phyloP scores from a whole-genome alignment of 2,113 vertebrate genomes.

The Hypanus sabinus region DNA sequence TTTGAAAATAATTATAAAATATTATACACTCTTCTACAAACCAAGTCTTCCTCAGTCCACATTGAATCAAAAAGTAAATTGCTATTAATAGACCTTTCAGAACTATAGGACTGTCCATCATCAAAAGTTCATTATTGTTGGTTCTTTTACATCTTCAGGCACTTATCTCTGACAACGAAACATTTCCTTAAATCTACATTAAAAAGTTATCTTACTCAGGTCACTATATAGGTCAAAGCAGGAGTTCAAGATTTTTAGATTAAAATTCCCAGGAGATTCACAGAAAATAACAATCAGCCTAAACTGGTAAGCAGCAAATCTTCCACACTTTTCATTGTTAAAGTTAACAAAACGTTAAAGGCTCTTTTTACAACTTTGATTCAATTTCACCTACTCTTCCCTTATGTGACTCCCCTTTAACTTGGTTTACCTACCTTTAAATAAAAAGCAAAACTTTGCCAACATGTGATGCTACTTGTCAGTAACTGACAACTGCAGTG shows the following conservation, averaged over 20 bases:
- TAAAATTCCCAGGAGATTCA: not conserved
- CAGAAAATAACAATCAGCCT: not conserved
- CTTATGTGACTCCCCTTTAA: not conserved
- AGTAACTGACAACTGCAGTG: not conserved
- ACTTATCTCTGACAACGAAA: no score
- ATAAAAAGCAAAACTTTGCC: not conserved
- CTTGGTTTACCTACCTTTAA: not conserved
- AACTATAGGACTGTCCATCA: not conserved
- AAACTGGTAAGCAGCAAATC: not conserved
- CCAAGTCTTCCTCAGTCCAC: not conserved
- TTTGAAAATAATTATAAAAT: not conserved
- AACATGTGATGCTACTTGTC: not conserved
- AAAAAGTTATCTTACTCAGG: no score
- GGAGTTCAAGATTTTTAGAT: not conserved
- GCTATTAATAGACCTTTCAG: not conserved
- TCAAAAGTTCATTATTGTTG: no score
- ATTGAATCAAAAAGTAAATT: not conserved
- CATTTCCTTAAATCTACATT: no score
- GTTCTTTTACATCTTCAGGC: no score
- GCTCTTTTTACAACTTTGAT: not conserved
- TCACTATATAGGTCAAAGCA: not conserved
- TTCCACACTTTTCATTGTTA: not conserved
- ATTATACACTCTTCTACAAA: not conserved
- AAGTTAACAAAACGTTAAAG: not conserved
- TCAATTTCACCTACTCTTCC: not conserved